Conservation (phyloP, 2,888 invertebrate genomes). For the Rapana venosa region DNA sequence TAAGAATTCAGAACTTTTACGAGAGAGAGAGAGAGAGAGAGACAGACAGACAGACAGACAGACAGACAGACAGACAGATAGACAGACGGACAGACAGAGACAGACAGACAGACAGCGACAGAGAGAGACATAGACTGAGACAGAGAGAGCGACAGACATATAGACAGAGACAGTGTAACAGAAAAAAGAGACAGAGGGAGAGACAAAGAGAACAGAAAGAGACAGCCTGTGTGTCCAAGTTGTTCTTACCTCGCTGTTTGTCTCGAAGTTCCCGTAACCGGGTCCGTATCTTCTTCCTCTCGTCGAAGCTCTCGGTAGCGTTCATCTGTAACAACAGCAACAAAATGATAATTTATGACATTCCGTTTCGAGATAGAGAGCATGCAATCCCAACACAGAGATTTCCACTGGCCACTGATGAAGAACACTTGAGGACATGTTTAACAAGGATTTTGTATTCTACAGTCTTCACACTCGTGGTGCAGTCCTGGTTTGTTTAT, state of each 20-base stretch:
- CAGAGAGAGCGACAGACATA: neutral
- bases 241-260: constrained; percentile 85
- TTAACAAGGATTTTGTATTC: no score
- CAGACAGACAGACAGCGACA: neutral
- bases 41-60: neutral
- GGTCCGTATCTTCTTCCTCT: constrained; percentile 88
- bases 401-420: no score
- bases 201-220: neutral
- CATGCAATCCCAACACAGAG: no score
- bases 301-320: constrained; percentile 91
- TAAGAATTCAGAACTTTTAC: no score
- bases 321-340: constrained; percentile 83
- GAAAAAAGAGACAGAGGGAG: neutral
- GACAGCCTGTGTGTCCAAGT: neutral
- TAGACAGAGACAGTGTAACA: neutral
- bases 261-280: constrained; percentile 91
- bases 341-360: no score
- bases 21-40: neutral
- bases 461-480: no score
- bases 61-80: neutral
- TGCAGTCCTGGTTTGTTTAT: no score
- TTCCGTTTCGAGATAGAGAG: no score
- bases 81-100: neutral
- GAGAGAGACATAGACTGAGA: neutral
- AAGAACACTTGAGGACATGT: no score